phyloP scores from a whole-genome alignment of 2,888 invertebrate species.

The Lithophane ornitopus region DNA sequence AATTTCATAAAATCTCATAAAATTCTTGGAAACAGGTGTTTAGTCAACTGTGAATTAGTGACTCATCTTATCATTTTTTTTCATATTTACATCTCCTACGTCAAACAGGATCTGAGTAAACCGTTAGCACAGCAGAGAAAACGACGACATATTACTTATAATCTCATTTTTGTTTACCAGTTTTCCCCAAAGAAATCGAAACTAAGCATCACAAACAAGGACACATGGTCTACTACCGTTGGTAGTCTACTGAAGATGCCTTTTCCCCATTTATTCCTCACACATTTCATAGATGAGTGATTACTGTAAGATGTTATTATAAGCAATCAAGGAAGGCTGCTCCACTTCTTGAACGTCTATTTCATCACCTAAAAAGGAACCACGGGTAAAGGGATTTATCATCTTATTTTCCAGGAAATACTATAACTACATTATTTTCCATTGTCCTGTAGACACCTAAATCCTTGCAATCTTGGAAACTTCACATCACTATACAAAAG shows the following conservation, averaged over 20 bases:
- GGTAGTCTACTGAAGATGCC: too few relatives aligned
- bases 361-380: neutral
- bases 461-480: conserved; percentile 35
- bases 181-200: neutral
- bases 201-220: neutral
- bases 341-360: neutral
- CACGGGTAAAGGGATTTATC: neutral
- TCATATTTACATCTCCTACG: neutral
- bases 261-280: too few relatives aligned
- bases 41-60: conserved; percentile 12
- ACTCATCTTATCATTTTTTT: conserved; percentile 2
- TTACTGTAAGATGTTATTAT: neutral
- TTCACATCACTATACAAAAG: conserved; percentile 60
- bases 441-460: conserved; percentile 9
- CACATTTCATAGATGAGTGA: neutral
- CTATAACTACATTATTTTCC: neutral
- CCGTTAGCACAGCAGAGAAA: neutral
- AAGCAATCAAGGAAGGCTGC: neutral
- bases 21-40: conserved; percentile 14
- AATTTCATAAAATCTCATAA: conserved; percentile 4
- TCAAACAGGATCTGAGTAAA: conserved; percentile 13
- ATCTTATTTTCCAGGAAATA: conserved; percentile 8
- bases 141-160: conserved; percentile 3
- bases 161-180: conserved; percentile 4
- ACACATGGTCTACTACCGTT: too few relatives aligned